These are phyloP conservation scores for Acanthurus lineatus DNA, from an alignment of 2,797 vertebrate genomes.

Conservation along the genomic window DNA sequence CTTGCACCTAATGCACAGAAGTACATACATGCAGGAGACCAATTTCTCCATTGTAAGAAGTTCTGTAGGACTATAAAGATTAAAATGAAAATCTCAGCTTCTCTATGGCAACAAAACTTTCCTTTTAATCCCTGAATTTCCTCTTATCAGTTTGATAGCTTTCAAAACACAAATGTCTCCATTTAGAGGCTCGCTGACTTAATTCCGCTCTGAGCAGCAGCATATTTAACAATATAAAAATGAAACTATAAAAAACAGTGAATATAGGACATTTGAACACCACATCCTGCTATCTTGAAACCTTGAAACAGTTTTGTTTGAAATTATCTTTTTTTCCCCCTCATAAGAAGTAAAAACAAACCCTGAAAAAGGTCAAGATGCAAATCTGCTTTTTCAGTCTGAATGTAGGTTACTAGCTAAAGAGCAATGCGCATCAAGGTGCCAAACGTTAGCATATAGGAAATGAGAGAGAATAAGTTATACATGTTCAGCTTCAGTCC, in stretches of 20 bases:
- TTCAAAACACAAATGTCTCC: not conserved
- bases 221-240: not conserved
- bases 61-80: not conserved
- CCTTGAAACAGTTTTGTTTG: too few species aligned
- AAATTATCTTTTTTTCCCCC: not conserved
- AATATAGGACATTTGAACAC: not conserved
- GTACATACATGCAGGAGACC: not conserved
- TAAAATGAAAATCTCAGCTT: not conserved
- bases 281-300: not conserved
- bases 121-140: not conserved
- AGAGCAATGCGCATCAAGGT: too few species aligned
- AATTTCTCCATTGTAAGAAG: not conserved
- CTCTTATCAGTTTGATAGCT: not conserved
- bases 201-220: not conserved
- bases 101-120: not conserved
- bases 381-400: too few species aligned
- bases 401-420: too few species aligned
- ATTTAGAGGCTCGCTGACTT: not conserved
- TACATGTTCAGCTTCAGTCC: too few species aligned
- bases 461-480: too few species aligned
- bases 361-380: too few species aligned
- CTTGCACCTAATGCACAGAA: not conserved
- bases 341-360: too few species aligned
- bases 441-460: too few species aligned
- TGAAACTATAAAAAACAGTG: not conserved